Evolutionary conservation across 2,888 invertebrate genomes (phyloP).

Genomic region (Ophion costatus): DNA sequence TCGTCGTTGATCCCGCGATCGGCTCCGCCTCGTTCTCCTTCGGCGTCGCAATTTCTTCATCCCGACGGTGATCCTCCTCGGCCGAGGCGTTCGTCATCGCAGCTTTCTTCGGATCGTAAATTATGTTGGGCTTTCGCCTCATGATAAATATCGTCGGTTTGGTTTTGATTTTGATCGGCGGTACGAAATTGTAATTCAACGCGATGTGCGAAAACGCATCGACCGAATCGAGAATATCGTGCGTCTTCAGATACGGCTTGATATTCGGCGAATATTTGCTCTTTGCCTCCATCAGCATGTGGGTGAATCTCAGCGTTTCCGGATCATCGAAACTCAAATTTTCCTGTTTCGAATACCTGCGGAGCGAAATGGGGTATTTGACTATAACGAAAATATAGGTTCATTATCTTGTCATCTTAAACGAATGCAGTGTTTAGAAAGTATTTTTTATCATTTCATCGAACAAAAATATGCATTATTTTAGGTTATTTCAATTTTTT

Average conservation of each 20-base stretch:
- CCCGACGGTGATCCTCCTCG: background rate
- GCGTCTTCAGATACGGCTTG: slow-evolving; percentile 89
- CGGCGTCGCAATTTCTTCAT: background rate
- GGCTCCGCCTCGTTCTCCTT: slow-evolving; percentile 1
- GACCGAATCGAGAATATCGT: slow-evolving; percentile 90
- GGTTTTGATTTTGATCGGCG: slow-evolving; percentile 92
- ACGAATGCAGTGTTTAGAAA: no score
- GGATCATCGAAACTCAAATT: slow-evolving; percentile 87
- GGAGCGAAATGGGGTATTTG: slow-evolving; percentile 34
- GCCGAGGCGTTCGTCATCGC: slow-evolving; percentile 1
- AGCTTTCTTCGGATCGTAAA: slow-evolving; percentile 83
- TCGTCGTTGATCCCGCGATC: background rate
- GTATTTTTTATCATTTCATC: no score
- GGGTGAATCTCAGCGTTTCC: slow-evolving; percentile 90
- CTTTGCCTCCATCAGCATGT: slow-evolving; percentile 92
- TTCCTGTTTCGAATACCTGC: slow-evolving; percentile 93
- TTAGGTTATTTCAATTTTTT: no score
- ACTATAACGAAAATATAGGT: no score
- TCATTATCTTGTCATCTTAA: no score
- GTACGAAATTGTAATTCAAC: slow-evolving; percentile 90
- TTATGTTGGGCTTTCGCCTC: slow-evolving; percentile 87
- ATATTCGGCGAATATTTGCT: slow-evolving; percentile 91
- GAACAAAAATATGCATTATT: no score
- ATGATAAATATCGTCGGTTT: slow-evolving; percentile 93
- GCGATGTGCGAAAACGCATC: slow-evolving; percentile 93